phyloP scores from a whole-genome alignment of 2,113 vertebrate genomes.

The Struthidea cinerea region DNA sequence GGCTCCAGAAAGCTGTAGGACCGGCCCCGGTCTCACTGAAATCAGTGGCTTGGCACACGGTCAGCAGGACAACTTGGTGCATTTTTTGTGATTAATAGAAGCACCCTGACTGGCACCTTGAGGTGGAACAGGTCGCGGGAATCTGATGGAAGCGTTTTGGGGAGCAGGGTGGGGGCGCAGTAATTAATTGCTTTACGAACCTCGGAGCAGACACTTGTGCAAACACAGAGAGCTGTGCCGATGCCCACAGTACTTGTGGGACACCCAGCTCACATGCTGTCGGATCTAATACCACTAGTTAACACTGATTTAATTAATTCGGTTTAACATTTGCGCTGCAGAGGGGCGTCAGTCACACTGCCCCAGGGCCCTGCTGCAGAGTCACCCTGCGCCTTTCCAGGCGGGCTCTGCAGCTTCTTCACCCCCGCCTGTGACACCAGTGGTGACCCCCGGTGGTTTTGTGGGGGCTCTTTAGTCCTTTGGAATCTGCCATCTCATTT shows the following conservation, averaged over 20 bases:
- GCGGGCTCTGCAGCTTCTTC: no score
- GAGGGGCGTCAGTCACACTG: not conserved
- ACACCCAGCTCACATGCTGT: accelerated
- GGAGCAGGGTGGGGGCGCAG: not conserved
- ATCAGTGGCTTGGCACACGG: not conserved
- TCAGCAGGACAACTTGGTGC: not conserved
- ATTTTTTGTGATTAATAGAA: not conserved
- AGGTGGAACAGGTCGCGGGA: not conserved
- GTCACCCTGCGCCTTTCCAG: accelerated
- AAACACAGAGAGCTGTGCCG: no score
- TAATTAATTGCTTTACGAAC: accelerated
- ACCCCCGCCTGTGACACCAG: accelerated
- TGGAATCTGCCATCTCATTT: not conserved
- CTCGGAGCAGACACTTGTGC: accelerated
- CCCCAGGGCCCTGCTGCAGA: not conserved
- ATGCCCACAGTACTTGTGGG: accelerated
- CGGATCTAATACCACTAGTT: not conserved
- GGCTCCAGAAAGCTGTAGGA: not conserved
- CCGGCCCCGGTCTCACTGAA: not conserved
- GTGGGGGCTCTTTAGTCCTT: accelerated
- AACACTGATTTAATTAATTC: not conserved
- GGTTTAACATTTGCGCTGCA: accelerated
- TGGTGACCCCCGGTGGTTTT: not conserved
- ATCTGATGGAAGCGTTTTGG: accelerated
- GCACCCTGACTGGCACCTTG: accelerated